phyloP scores from a whole-genome alignment of 2,888 invertebrate genomes.

The Harpalus rufipes region DNA sequence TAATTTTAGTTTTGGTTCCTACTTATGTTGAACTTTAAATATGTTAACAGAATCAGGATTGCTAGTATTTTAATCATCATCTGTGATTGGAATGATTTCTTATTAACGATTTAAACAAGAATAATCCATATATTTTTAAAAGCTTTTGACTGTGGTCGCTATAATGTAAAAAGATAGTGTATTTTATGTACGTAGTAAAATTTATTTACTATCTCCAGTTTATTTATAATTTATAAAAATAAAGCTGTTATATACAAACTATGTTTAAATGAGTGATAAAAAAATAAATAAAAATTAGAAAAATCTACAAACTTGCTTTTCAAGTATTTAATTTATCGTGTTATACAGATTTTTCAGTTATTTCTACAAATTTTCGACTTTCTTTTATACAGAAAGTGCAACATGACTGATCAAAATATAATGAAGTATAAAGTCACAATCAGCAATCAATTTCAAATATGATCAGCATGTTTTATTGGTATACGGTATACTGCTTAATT shows the following conservation, averaged over 20 bases:
- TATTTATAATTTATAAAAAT: slow-evolving; percentile 63
- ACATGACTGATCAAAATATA: slow-evolving; percentile 33
- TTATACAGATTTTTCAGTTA: slow-evolving; percentile 51
- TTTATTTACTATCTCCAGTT: slow-evolving; percentile 61
- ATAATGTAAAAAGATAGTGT: slow-evolving; percentile 60
- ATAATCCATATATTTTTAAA: slow-evolving; percentile 62
- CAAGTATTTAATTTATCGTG: slow-evolving; percentile 54
- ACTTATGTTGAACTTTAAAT: slow-evolving; percentile 23
- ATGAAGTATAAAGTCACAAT: slow-evolving; percentile 19
- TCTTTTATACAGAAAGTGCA: slow-evolving; percentile 17
- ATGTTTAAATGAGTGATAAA: slow-evolving; percentile 60
- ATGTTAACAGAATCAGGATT: slow-evolving; percentile 37
- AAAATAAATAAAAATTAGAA: slow-evolving; percentile 60
- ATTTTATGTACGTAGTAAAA: slow-evolving; percentile 62
- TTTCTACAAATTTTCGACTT: slow-evolving; percentile 52
- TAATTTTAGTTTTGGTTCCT: slow-evolving; percentile 43
- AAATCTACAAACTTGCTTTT: slow-evolving; percentile 45
- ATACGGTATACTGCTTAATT: slow-evolving; percentile 38
- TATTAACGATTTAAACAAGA: slow-evolving; percentile 44
- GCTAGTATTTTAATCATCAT: slow-evolving; percentile 53
- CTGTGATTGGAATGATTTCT: slow-evolving; percentile 59
- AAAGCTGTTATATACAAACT: slow-evolving; percentile 61
- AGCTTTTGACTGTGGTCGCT: slow-evolving; percentile 62
- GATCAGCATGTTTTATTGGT: slow-evolving; percentile 34
- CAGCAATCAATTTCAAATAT: slow-evolving; percentile 33